Conservation (phyloP, 30 jellyfish, hydroid and myxozoan genomes). For the Pelagia noctiluca region DNA sequence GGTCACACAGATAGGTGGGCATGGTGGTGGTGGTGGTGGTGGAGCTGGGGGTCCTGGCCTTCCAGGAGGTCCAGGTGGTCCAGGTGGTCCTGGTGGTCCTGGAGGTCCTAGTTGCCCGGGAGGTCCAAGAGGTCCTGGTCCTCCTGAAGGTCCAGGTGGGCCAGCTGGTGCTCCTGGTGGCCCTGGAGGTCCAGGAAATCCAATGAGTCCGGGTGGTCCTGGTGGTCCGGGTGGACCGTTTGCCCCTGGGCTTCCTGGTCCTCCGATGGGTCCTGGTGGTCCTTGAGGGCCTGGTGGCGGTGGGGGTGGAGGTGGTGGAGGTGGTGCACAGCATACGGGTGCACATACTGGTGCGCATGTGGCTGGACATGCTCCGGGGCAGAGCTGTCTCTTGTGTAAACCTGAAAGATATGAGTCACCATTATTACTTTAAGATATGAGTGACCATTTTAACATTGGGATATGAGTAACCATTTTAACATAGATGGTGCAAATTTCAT, state of each 20-base stretch:
- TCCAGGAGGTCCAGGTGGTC: slow-evolving; percentile 99
- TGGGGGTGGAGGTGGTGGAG: slow-evolving; percentile 99
- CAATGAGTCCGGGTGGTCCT: slow-evolving; percentile 92
- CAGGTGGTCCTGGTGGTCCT: slow-evolving; percentile 98
- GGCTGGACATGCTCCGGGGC: slow-evolving; percentile 41
- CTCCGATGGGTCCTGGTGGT: slow-evolving; percentile 99
- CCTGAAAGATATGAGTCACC: slow-evolving; percentile 9
- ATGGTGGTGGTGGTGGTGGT: slow-evolving; percentile 99
- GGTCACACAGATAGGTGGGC: slow-evolving; percentile 95
- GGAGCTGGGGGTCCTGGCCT: slow-evolving; percentile 98
- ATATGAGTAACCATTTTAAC: no score
- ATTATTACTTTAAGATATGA: no score
- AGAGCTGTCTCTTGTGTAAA: slow-evolving; percentile 38
- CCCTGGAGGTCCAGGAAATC: slow-evolving; percentile 93
- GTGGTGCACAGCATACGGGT: slow-evolving; percentile 82
- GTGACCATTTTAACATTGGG: no score
- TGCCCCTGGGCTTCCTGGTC: slow-evolving; percentile 99
- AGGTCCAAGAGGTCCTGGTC: slow-evolving; percentile 93
- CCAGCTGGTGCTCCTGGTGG: slow-evolving; percentile 96
- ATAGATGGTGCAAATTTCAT: no score
- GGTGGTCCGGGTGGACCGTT: slow-evolving; percentile 99
- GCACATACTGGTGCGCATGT: slow-evolving; percentile 70
- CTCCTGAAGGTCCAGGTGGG: slow-evolving; percentile 92
- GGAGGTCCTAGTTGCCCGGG: slow-evolving; percentile 99
- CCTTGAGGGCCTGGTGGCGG: slow-evolving; percentile 99